These are phyloP conservation scores for Oscheius sp. DNA, from an alignment of 2,888 invertebrate species.

Conservation along the genomic window DNA sequence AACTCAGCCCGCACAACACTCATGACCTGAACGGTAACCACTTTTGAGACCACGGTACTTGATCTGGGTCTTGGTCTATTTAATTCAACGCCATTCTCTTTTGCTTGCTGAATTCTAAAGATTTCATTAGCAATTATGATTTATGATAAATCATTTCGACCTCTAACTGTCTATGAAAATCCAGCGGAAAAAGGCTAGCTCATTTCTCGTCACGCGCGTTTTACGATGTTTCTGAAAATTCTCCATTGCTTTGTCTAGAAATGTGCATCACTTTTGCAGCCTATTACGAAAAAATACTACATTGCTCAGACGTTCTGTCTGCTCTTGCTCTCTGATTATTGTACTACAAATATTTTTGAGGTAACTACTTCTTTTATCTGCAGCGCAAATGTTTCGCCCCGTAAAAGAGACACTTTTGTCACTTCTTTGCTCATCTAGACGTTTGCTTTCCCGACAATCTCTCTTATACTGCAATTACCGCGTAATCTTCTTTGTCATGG, in stretches of 20 bases:
- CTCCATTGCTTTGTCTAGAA: too few species aligned
- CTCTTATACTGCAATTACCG: constrained; percentile 19
- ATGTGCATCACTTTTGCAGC: too few species aligned
- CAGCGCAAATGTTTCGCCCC: background rate
- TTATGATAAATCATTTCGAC: too few species aligned
- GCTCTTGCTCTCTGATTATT: background rate
- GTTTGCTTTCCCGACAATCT: background rate
- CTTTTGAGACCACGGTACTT: constrained; percentile 1
- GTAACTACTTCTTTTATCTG: background rate
- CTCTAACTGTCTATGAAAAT: too few species aligned
- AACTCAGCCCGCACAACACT: constrained; percentile 18
- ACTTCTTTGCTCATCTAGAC: background rate
- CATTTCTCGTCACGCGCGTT: too few species aligned
- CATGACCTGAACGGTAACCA: constrained; percentile 23
- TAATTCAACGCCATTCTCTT: too few species aligned
- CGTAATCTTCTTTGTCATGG: constrained; percentile 18
- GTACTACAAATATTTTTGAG: background rate
- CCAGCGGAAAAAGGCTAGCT: too few species aligned
- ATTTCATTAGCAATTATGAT: too few species aligned
- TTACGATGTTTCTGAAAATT: too few species aligned
- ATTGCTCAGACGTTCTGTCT: background rate
- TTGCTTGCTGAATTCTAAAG: too few species aligned
- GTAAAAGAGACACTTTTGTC: background rate
- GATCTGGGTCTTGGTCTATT: too few species aligned
- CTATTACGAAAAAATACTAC: background rate